Conservation (phyloP, 2,888 invertebrate genomes). For the Paralinhomoeus sp. region DNA sequence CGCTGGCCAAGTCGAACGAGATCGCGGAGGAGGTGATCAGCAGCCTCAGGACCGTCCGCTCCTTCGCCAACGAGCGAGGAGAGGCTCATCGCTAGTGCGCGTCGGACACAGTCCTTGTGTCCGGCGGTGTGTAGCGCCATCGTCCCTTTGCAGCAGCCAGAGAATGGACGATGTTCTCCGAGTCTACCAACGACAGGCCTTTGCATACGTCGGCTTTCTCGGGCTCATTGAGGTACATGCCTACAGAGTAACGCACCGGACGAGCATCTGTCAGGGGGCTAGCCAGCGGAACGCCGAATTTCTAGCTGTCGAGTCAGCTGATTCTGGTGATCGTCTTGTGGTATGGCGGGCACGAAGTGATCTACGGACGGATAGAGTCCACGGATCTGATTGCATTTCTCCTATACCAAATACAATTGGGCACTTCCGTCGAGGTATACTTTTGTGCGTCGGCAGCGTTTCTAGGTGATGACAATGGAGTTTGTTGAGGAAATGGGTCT, state of each 20-base stretch:
- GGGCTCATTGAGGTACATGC: constrained; percentile 17
- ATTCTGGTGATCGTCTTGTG: constrained; percentile 26
- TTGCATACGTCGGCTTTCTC: constrained; percentile 20
- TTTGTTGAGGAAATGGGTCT: constrained; percentile 22
- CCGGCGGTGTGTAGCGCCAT: no score
- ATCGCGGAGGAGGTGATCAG: constrained; percentile 29
- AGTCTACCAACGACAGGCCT: constrained; percentile 18
- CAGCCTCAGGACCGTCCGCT: constrained; percentile 28
- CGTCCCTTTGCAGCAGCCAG: no score
- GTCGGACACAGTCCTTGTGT: no score
- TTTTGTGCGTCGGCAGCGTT: not conserved
- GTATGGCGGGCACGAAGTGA: constrained; percentile 30
- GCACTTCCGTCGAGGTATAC: constrained; percentile 25
- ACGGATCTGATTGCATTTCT: constrained; percentile 27
- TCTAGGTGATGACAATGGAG: not conserved
- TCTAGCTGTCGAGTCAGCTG: constrained; percentile 18
- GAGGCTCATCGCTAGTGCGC: constrained; percentile 19
- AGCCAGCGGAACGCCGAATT: no score
- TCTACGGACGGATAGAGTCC: constrained; percentile 15
- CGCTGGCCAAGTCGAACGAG: constrained; percentile 27
- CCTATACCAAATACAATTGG: constrained; percentile 29
- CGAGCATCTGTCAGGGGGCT: no score
- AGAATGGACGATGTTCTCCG: constrained; percentile 10
- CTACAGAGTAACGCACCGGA: no score
- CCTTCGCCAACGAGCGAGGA: constrained; percentile 28